Conservation (phyloP, 1,140 invertebrate genomes). For the Acromyrmex echinatior region DNA sequence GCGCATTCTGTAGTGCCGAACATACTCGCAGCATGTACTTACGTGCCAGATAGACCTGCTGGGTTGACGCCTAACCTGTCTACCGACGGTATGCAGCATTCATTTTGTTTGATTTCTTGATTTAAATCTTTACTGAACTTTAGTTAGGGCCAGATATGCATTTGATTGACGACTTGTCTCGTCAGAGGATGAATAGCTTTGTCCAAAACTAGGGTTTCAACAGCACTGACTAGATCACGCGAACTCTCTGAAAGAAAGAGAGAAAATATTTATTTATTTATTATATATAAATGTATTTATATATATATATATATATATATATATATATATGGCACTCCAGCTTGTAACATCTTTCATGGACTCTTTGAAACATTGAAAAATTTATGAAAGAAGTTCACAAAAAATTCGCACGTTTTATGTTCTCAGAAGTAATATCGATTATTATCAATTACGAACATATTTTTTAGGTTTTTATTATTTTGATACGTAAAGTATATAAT, state of each 20-base stretch:
- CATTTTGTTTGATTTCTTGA: constrained; percentile 72
- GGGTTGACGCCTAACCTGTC: constrained; percentile 75
- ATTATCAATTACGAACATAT: too few species aligned
- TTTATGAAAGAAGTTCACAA: neutral
- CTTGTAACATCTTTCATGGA: neutral
- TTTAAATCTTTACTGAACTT: constrained; percentile 73
- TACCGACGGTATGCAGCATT: constrained; percentile 68
- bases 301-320: too few species aligned
- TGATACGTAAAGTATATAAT: neutral
- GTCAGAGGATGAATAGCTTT: constrained; percentile 49
- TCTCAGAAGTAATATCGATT: neutral
- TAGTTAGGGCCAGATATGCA: constrained; percentile 53
- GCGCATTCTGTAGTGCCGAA: constrained; percentile 50
- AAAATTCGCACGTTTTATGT: neutral
- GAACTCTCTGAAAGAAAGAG: neutral
- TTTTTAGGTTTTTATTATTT: neutral
- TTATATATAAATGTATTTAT: neutral
- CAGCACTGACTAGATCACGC: neutral
- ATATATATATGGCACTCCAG: neutral
- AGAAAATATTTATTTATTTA: constrained; percentile 16
- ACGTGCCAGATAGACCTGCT: constrained; percentile 75
- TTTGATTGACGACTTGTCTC: constrained; percentile 72
- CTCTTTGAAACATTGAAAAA: neutral
- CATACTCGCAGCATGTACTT: constrained; percentile 73
- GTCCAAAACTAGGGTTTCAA: constrained; percentile 54